Conservation (phyloP, 1,140 invertebrate species). For the Lasioglossum albipes region DNA sequence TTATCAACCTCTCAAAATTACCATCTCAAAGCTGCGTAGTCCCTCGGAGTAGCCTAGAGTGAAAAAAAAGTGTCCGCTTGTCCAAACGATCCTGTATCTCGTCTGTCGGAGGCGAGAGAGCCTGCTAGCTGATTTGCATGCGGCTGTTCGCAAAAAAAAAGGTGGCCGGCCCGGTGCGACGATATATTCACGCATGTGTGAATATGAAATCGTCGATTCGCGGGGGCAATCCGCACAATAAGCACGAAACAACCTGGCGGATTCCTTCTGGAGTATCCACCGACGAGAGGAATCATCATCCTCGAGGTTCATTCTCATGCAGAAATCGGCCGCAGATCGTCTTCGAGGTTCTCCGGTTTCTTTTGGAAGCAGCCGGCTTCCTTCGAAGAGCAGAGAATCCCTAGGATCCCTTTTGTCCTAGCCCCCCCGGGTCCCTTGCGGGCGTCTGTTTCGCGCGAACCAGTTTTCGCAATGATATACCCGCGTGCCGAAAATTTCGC, state of each 20-base stretch:
- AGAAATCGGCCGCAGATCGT: slow-evolving; percentile 33
- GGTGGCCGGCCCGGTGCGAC: not conserved
- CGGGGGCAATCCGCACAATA: slow-evolving; percentile 13
- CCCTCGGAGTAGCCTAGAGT: no score
- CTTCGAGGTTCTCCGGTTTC: slow-evolving; percentile 53
- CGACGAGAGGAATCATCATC: not conserved
- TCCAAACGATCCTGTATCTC: not conserved
- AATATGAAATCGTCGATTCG: slow-evolving; percentile 13
- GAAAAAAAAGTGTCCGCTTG: not conserved
- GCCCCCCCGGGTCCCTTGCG: not conserved
- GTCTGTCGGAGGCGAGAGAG: not conserved
- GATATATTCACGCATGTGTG: not conserved
- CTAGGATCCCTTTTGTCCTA: slow-evolving; percentile 33
- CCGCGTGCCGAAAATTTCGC: slow-evolving; percentile 48
- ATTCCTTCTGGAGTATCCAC: not conserved
- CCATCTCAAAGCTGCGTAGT: no score
- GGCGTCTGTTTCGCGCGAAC: slow-evolving; percentile 55
- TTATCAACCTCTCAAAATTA: no score
- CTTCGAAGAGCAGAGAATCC: not conserved
- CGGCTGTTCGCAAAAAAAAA: slow-evolving; percentile 15
- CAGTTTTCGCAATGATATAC: slow-evolving; percentile 66
- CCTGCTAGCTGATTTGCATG: slow-evolving; percentile 17
- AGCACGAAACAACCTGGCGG: not conserved
- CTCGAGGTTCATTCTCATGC: slow-evolving; percentile 20
- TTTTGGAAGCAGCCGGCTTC: slow-evolving; percentile 36